These are phyloP conservation scores for Asarcornis scutulata DNA, from an alignment of 2,113 vertebrate genomes.

Conservation along the genomic window DNA sequence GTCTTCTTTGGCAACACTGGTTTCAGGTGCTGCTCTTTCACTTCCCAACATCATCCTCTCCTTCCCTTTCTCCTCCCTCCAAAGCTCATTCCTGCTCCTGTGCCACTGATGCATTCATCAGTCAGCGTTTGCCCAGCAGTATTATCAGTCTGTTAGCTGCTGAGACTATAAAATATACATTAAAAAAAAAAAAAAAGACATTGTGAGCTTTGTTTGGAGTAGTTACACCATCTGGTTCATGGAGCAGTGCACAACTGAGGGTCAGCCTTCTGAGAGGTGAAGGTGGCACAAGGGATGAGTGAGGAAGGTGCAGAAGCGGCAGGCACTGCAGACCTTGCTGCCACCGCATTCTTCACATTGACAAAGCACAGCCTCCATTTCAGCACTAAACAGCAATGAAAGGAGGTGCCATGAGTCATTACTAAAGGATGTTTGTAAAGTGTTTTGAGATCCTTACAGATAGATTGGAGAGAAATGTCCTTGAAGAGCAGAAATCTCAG, in stretches of 20 bases:
- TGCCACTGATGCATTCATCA: background rate
- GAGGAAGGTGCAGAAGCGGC: background rate
- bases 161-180: background rate
- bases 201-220: background rate
- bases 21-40: background rate
- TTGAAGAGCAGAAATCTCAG: background rate
- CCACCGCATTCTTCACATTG: background rate
- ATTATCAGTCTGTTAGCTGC: background rate
- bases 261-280: background rate
- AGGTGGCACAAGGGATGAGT: background rate
- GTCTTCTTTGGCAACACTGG: background rate
- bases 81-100: background rate
- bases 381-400: background rate
- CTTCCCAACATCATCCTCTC: background rate
- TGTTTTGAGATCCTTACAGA: background rate
- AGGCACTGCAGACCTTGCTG: background rate
- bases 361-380: background rate
- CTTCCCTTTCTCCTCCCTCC: background rate
- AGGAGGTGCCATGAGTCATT: constrained; percentile 21
- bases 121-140: background rate
- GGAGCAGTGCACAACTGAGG: background rate
- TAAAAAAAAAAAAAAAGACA: background rate
- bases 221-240: background rate
- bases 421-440: background rate
- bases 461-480: background rate